Percentiles rank a stretch among this genome's conserved stretches.
phyloP scores from a whole-genome alignment of 1,140 invertebrate species.

The Tetragnatha versicolor region DNA sequence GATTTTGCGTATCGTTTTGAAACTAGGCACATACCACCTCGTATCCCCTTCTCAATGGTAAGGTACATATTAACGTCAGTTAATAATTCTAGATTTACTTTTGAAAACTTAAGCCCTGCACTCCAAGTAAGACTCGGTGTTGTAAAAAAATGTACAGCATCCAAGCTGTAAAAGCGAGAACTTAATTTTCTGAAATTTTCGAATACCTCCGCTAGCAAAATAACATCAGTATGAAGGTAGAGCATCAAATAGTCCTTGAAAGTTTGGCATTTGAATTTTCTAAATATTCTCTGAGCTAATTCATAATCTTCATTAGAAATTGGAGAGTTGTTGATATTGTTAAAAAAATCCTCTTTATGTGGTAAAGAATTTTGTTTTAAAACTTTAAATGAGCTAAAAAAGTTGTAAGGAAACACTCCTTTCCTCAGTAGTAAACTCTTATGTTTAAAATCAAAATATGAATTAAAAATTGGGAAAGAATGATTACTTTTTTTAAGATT shows the following conservation, averaged over 20 bases:
- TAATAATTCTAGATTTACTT: conserved; percentile 27
- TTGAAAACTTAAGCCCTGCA: background rate
- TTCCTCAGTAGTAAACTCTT: background rate
- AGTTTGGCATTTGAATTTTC: conserved; percentile 57
- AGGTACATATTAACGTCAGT: conserved; percentile 18
- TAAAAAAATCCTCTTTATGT: conserved; percentile 1
- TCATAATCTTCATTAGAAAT: conserved; percentile 27
- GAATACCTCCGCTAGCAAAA: conserved; percentile 59
- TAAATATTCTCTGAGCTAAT: conserved; percentile 57
- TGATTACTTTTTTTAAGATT: conserved; percentile 17
- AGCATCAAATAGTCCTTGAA: conserved; percentile 58
- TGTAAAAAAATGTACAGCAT: conserved; percentile 29
- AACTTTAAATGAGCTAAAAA: conserved; percentile 48
- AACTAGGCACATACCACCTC: background rate
- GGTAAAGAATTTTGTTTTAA: conserved; percentile 53
- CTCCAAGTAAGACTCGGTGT: conserved; percentile 12
- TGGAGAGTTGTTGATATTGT: background rate
- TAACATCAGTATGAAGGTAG: conserved; percentile 57
- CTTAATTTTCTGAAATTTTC: conserved; percentile 58
- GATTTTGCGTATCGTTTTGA: background rate
- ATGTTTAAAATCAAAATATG: too few species aligned
- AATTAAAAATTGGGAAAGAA: conserved; percentile 21
- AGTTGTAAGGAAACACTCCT: conserved; percentile 56
- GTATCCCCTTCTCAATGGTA: background rate
- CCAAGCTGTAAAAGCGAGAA: conserved; percentile 23